Evolutionary conservation across 2,888 invertebrate species (phyloP).

Genomic region (Allacma fusca): DNA sequence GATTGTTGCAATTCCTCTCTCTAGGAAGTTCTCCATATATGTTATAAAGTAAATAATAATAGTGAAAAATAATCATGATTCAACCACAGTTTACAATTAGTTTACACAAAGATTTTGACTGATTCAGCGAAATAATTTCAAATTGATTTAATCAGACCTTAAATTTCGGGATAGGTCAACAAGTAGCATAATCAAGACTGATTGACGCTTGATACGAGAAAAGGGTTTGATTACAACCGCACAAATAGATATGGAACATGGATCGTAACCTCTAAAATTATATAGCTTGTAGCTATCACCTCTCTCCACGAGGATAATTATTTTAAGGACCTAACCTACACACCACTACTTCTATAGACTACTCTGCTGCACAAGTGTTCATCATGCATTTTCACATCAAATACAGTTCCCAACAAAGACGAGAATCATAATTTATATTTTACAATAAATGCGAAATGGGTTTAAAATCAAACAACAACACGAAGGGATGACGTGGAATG

Average conservation of each 20-base stretch:
- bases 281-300: neutral
- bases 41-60: too few species aligned
- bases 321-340: neutral
- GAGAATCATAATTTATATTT: neutral
- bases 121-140: too few species aligned
- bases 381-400: neutral
- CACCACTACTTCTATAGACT: neutral
- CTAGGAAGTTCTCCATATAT: too few species aligned
- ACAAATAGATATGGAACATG: neutral
- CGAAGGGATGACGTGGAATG: conserved; percentile 16
- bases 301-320: neutral
- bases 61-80: too few species aligned
- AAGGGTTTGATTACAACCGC: neutral
- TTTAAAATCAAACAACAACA: conserved; percentile 5
- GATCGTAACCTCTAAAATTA: neutral
- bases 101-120: too few species aligned
- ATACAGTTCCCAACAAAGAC: neutral
- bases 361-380: neutral
- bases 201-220: too few species aligned
- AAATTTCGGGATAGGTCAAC: too few species aligned
- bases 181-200: too few species aligned
- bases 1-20: too few species aligned
- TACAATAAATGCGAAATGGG: neutral
- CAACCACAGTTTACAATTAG: too few species aligned
- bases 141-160: too few species aligned